Base-by-base conservation (phyloP, 2,797 vertebrate genomes). In the Halcyon leucocephala region DNA sequence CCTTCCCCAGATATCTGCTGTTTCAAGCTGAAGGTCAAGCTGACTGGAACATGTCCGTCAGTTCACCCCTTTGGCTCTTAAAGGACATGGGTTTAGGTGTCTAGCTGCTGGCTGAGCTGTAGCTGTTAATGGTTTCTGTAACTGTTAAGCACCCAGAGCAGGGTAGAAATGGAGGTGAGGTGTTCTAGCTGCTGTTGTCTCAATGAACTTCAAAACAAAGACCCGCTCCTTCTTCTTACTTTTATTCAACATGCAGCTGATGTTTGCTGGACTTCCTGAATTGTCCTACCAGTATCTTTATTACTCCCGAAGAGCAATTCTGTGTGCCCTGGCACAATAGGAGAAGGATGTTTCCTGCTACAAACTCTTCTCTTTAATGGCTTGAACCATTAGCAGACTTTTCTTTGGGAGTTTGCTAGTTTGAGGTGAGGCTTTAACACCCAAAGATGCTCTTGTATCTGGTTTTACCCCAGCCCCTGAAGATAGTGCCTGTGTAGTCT, bases 41-140 rank as follows among this genome's bases (percentile, higher is more conserved):
- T 25, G 7, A 8, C 9, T 52, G n/a, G 10, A 24, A 12, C 2
- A 1, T 72, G 1, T 46, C 54, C 14, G 60, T 69, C 6, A 4
- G 21, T 67, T 83, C 19, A 31, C 4, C 4, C 52, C 31, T 71
- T 49, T 66, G 24, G 20, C 20, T 86, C 52, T 55, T 6, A 4
- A 35, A 70, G 37, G 37, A 61, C 1, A 0, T 2, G 5, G 25
- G 11, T 21, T 31, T 17, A 46, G 26, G 12, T 71, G 24, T 76
- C 37, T 29, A 28, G 44, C 24, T 67, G n/a, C 44, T 60, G 37
- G 60, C n/a, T 46, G 81, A 60, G 58, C 31, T 22, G 14, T 39
- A 29, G 29, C 39, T 4, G 0, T 29, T 41, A 15, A 14, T 61
- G 25, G 12, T 18, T 54, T 54, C 39, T 60, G 19, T 46, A 51